Conservation (phyloP, 2,797 vertebrate species). For the Phataginus tricuspis region DNA sequence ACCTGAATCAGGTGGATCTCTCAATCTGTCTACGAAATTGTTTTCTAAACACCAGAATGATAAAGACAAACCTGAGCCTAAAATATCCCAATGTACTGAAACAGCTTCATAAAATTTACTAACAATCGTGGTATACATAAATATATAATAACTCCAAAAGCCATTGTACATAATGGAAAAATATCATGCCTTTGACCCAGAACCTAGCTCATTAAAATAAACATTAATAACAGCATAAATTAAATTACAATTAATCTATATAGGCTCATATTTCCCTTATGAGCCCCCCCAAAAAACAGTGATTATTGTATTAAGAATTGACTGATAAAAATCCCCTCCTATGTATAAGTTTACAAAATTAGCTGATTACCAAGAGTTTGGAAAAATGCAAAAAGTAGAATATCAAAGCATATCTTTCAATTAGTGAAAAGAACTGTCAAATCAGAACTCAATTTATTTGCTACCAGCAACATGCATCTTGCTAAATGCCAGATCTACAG, state of each 20-base stretch:
- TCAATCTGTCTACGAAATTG: conserved; percentile 37
- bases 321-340: background rate
- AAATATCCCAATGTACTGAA: conserved; percentile 43
- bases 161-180: background rate
- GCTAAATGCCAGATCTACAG: background rate
- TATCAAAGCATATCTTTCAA: conserved; percentile 31
- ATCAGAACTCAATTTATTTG: background rate
- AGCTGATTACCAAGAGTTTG: background rate
- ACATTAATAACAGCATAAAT: conserved; percentile 18
- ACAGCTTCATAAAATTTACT: conserved; percentile 56
- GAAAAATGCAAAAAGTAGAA: background rate
- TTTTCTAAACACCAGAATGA: conserved; percentile 57
- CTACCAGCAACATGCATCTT: background rate
- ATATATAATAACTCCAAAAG: conserved; percentile 32
- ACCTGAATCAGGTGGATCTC: conserved; percentile 25
- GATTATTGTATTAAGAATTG: background rate
- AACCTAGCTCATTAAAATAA: conserved; percentile 39
- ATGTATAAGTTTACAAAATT: background rate
- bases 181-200: background rate
- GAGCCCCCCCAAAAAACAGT: background rate
- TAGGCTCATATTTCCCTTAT: background rate
- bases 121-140: conserved; percentile 30
- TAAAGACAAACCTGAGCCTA: conserved; percentile 53
- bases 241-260: background rate
- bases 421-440: conserved; percentile 32